Evolutionary conservation across 2,888 invertebrate species (phyloP), one percentile per base, ranked within the genome.

Genomic region (Ormyrus nitidulus): DNA sequence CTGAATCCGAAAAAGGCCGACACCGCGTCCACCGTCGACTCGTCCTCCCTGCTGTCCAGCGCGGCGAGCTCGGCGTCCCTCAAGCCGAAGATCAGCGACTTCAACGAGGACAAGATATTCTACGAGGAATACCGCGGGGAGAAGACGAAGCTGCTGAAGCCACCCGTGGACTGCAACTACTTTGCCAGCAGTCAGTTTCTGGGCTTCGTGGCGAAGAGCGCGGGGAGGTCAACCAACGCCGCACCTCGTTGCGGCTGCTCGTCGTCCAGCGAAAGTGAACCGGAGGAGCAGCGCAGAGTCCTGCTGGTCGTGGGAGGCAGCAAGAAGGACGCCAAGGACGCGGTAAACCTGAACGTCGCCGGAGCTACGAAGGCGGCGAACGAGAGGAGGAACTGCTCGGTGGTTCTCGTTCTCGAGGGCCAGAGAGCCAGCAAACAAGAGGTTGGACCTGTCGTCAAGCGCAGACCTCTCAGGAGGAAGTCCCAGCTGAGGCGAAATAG

Each of bases 61-160:
- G 76, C 76, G 13, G 72, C 81, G 2, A 81, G 75, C 73, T 83
- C 79, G 5, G 64, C 76, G 5, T 82, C 82, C 9, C 87, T 88
- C 9, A 89, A 90, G 1, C 88, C 88, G 6, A 89, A 90, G 77
- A 89, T 90, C 77, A 90, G 90, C 77, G 91, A 91, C 73, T 90
- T 90, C 83, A 90, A 90, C 84, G 90, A 90, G 79, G 91, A 91
- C 54, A 89, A 89, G 53, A 84, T 90, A 44, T 89, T 89, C 66
- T 90, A 87, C 46, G 88, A 89, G 71, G 89, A 88, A 54, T 83
- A 89, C 11, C 83, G 88, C 0, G 66, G 85, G 83, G 58, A 83
- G 76, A 10, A 81, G 79, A 48, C 73, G 5, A 66, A 53, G 34
- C 34, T 73, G 0, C 59, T 61, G 10, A 69, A 65, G 5, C 51